These are phyloP conservation scores for Pseudolycoriella hygida DNA, from an alignment of 2,888 invertebrate species.

Conservation along the genomic window DNA sequence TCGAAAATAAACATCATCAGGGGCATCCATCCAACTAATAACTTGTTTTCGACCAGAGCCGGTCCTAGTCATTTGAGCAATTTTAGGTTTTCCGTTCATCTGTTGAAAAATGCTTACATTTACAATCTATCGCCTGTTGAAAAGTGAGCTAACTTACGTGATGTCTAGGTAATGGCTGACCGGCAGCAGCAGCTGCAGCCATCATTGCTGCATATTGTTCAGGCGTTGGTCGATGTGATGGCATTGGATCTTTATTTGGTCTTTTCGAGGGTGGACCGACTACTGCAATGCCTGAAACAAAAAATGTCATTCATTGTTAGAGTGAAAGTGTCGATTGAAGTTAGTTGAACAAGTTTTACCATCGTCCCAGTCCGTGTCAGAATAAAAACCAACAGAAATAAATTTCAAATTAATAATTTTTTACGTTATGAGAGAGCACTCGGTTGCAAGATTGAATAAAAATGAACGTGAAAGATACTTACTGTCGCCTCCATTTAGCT, in stretches of 20 bases:
- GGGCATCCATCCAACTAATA: slow-evolving; percentile 96
- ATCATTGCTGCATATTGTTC: slow-evolving; percentile 57
- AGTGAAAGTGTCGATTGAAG: neutral
- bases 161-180: slow-evolving; percentile 50
- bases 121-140: slow-evolving; percentile 13
- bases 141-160: slow-evolving; percentile 32
- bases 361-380: slow-evolving; percentile 45
- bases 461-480: slow-evolving; percentile 35
- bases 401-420: slow-evolving; percentile 11
- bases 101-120: slow-evolving; percentile 13
- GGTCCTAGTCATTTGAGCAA: slow-evolving; percentile 59
- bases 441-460: neutral
- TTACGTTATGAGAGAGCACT: too few species aligned
- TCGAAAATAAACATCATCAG: slow-evolving; percentile 91
- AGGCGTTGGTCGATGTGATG: slow-evolving; percentile 47
- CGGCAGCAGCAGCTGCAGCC: slow-evolving; percentile 44
- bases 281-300: slow-evolving; percentile 17
- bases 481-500: slow-evolving; percentile 79
- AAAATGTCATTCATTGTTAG: slow-evolving; percentile 2
- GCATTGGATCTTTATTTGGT: slow-evolving; percentile 58
- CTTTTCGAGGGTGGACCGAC: slow-evolving; percentile 57
- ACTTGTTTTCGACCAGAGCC: slow-evolving; percentile 71
- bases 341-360: slow-evolving; percentile 22
- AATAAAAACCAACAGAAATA: slow-evolving; percentile 37
- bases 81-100: slow-evolving; percentile 71